Evolutionary conservation across 2,797 vertebrate genomes (phyloP), one percentile per base, ranked within the genome.

Genomic region (Acipenser transmontanus): DNA sequence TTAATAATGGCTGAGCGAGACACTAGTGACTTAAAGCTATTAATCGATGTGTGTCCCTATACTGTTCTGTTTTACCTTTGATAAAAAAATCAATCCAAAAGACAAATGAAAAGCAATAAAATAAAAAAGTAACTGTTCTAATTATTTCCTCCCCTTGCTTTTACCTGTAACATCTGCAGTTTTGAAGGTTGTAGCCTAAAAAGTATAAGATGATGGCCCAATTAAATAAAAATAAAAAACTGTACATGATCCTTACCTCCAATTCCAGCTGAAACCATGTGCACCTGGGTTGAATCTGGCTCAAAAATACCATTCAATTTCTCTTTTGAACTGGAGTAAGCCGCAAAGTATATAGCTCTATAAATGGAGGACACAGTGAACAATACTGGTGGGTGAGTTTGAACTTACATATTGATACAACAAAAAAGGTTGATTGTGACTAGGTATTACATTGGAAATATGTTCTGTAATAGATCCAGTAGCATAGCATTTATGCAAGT

Each of bases 341-440:
- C 95, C 69, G 95, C 97, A 88, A 99, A 98, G 80, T 99, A 99
- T 84, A 99, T 97, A 1, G 97, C 97, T 82, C 97, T 99, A 87
- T 78, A 80, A 76, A 59, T 54, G 8, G 70, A 74, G 75, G 62
- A 14, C 72, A 77, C 62, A 70, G n/a, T 11, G 67, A 14, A 65
- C 47, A 12, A 57, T 57, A n/a, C 54, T 57, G 12, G 12, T 57
- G 9, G 54, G 54, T 57, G 11, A 57, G 6, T 57, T n/a, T n/a
- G 54, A 11, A 57, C 54, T n/a, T 3, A 34, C 34, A 34, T 34
- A 34, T 34, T 34, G 34, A 34, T 34, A 34, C 34, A 34, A 34
- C 2, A 34, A 17, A 34, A 34, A 34, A 4, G 34, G 4, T 34
- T 34, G 34, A 34, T 34, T 34, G 34, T 34, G 34, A 34, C 4